Evolutionary conservation across 2,888 invertebrate genomes (phyloP).

Genomic region (Dynastes hyllus): DNA sequence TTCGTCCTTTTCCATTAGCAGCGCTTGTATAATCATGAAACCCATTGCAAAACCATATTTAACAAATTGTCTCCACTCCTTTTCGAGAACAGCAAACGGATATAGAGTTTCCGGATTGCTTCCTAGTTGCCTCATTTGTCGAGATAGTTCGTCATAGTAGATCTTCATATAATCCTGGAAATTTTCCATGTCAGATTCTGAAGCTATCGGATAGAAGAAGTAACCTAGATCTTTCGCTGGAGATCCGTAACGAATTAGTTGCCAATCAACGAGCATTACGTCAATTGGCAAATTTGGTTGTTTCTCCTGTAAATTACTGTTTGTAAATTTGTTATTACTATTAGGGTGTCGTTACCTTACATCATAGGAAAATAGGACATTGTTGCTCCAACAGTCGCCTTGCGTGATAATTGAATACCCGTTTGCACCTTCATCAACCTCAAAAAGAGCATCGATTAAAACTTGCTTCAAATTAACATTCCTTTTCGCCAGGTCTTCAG

Average conservation of each 20-base stretch:
- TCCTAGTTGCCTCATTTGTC: conserved; percentile 57
- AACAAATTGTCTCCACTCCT: conserved; percentile 59
- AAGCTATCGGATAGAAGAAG: conserved; percentile 61
- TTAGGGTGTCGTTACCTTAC: conserved; percentile 14
- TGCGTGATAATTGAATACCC: conserved; percentile 41
- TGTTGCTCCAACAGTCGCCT: conserved; percentile 49
- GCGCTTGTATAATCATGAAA: conserved; percentile 57
- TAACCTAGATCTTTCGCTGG: conserved; percentile 64
- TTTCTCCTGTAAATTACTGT: conserved; percentile 11
- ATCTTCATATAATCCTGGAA: conserved; percentile 60
- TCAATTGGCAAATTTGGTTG: conserved; percentile 7
- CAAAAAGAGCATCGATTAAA: conserved; percentile 26
- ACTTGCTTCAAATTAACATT: neutral
- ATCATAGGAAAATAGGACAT: conserved; percentile 44
- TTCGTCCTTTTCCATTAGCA: conserved; percentile 57
- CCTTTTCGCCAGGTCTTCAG: neutral
- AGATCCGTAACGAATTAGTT: conserved; percentile 52
- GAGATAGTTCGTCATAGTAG: conserved; percentile 61
- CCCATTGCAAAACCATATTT: conserved; percentile 59
- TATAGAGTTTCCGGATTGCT: conserved; percentile 60
- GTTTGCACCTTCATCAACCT: conserved; percentile 6
- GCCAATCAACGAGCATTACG: conserved; percentile 52
- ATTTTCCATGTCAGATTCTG: conserved; percentile 58
- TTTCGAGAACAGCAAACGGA: conserved; percentile 57
- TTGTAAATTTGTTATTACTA: neutral